Evolutionary conservation across 2,888 invertebrate genomes (phyloP), one percentile per base, ranked within the genome.

Genomic region (Arctia plantaginis): DNA sequence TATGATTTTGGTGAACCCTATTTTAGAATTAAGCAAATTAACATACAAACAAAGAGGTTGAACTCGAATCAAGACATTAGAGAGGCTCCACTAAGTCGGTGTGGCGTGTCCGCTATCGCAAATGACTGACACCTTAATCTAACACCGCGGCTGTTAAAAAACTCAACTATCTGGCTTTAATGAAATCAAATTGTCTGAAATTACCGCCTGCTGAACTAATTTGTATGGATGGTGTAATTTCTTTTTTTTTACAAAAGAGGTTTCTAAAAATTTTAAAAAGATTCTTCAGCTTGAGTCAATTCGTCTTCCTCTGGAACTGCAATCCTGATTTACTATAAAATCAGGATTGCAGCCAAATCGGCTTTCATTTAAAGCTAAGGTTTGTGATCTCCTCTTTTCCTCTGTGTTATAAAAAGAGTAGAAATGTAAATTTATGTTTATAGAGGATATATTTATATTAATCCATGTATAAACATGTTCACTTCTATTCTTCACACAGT

Each of bases 71-170:
- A 85, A 81, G 84, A 76, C 83, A 80, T 85, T 80, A 78, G 64
- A 64, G 82, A 74, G 68, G 74, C 66, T 77, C 77, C 77, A 77
- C 76, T 30, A 70, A 33, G 76, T 77, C 70, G 71, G 75, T 75
- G 77, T 86, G 80, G 87, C 88, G 87, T 87, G 89, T 77, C 76
- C 73, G 74, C 71, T 85, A 86, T 85, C 84, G 72, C 79, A 65
- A 76, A 64, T 30, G 78, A 81, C 86, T 85, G 86, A 87, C 87
- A 84, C 84, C 81, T 86, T 84, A 87, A 88, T 87, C 89, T 82
- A 68, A 75, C 76, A 85, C 80, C 79, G 75, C 74, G 74, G 75
- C 47, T 59, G 67, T 74, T 67, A 82, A 80, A 86, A 83, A 80
- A 83, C 80, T 75, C 51, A 64, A 75, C 41, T 77, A 82, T 82